Percentiles rank a stretch among this genome's conserved stretches.
phyloP scores from a whole-genome alignment of 1,140 invertebrate genomes.

The Tribolium castaneum region DNA sequence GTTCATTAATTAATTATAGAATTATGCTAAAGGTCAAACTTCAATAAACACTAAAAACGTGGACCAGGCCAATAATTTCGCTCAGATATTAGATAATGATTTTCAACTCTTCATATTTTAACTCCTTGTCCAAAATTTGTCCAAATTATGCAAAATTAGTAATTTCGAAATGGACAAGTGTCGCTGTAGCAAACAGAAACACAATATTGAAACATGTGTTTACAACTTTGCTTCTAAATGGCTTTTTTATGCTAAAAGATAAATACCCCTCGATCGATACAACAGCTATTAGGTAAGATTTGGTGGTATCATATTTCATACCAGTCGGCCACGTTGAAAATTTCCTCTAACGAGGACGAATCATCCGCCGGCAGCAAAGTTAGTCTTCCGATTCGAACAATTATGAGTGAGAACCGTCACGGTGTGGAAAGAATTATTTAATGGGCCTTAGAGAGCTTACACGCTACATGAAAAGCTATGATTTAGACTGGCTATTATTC shows the following conservation, averaged over 20 bases:
- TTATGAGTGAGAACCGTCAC: constrained; percentile 8
- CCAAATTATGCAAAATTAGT: neutral
- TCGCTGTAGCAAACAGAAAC: neutral
- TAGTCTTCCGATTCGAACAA: neutral
- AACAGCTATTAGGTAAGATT: neutral
- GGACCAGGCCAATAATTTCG: neutral
- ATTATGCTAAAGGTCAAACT: neutral
- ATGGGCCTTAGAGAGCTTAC: constrained; percentile 26
- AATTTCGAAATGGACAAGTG: neutral
- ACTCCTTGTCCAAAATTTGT: no score
- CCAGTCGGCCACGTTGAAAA: neutral
- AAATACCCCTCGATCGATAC: neutral
- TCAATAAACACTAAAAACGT: neutral
- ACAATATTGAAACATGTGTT: neutral
- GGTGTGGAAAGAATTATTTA: constrained; percentile 30
- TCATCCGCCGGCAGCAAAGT: neutral
- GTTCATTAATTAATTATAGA: neutral
- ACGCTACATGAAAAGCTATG: constrained; percentile 29
- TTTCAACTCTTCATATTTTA: no score
- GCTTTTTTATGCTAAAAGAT: neutral
- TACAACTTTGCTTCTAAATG: neutral
- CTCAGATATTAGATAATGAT: no score
- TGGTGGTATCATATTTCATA: neutral
- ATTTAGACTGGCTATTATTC: constrained; percentile 29
- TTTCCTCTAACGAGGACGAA: neutral